Evolutionary conservation across 2,888 invertebrate species (phyloP), one percentile per base, ranked within the genome.

Genomic region (Salticus scenicus): DNA sequence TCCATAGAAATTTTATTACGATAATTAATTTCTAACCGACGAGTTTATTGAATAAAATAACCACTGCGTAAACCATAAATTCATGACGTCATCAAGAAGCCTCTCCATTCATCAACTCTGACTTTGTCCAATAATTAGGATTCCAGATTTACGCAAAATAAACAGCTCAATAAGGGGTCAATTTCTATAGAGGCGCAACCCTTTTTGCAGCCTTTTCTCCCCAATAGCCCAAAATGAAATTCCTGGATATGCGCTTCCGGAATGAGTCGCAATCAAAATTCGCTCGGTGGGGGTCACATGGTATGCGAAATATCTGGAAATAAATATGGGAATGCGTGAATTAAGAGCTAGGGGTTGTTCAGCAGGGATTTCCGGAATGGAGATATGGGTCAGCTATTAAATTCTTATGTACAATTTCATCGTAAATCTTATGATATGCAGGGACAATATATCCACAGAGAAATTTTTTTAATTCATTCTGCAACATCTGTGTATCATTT

Each of bases 101-200:
- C 24, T 24, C 8, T 24, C 5, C 24, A 24, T 57, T 47, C n/a
- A 47, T 47, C 47, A 47, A 37, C 10, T 37, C 47, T 17, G 10
- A 12, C 47, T 17, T 17, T 14, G 7, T 47, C 12, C 47, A 17
- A 57, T 57, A 57, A 57, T 57, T 24, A n/a, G 57, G 24, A 5
- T 57, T 24, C 17, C 24, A 24, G 24, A 24, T n/a, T n/a, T 57
- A 24, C 24, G 57, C 20, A 57, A 57, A 57, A 57, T 57, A 57
- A 57, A 57, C 57, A 57, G 57, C 57, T 57, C 57, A 57, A 57
- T 57, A 57, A 57, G 24, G 57, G 24, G 57, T 17, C 47, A 47
- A 47, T 47, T 47, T 7, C 47, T 47, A 37, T 14, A 14, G 47
- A 5, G 17, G 47, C 7, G n/a, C 47, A 47, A 10, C 47, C 47